A percentile compares a stretch with the other conserved stretches of the same genome.
These are phyloP conservation scores for Synergus gifuensis DNA, from an alignment of 2,888 invertebrate species.

Conservation along the genomic window DNA sequence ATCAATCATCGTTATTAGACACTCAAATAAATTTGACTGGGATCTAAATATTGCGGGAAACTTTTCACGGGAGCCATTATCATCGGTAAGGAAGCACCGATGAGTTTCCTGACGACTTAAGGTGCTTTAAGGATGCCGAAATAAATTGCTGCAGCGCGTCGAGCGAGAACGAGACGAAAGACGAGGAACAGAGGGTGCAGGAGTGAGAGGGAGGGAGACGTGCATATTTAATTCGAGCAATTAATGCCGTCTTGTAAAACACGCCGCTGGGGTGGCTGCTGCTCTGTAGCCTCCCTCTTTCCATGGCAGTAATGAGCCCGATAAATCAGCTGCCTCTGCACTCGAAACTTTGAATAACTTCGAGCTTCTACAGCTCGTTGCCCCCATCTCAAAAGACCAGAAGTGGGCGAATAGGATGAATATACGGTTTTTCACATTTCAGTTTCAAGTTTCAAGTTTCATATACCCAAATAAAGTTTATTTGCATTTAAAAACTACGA, in stretches of 20 bases:
- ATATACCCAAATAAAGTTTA: not conserved
- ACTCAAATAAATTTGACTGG: not conserved
- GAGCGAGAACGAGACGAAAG: constrained; percentile 56
- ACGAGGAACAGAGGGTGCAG: constrained; percentile 49
- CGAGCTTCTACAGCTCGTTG: constrained; percentile 52
- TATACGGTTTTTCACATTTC: constrained; percentile 9
- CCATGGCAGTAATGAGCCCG: constrained; percentile 76
- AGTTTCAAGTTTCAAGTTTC: not conserved
- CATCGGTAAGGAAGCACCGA: constrained; percentile 53
- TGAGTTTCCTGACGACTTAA: constrained; percentile 69
- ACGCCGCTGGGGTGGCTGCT: constrained; percentile 74
- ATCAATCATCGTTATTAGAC: not conserved
- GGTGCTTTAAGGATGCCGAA: constrained; percentile 74
- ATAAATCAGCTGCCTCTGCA: constrained; percentile 77
- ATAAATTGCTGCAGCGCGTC: constrained; percentile 72
- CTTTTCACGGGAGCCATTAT: constrained; percentile 28
- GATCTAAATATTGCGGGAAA: constrained; percentile 5
- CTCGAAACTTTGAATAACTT: constrained; percentile 76
- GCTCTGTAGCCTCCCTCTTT: constrained; percentile 65
- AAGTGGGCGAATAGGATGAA: constrained; percentile 26
- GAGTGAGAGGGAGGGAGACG: constrained; percentile 60
- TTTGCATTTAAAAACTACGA: not conserved
- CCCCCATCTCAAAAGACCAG: constrained; percentile 33
- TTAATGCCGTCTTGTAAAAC: constrained; percentile 78
- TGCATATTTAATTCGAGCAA: constrained; percentile 78